These are phyloP conservation scores for Pandion haliaetus DNA, from an alignment of 2,113 vertebrate genomes.

Conservation along the genomic window DNA sequence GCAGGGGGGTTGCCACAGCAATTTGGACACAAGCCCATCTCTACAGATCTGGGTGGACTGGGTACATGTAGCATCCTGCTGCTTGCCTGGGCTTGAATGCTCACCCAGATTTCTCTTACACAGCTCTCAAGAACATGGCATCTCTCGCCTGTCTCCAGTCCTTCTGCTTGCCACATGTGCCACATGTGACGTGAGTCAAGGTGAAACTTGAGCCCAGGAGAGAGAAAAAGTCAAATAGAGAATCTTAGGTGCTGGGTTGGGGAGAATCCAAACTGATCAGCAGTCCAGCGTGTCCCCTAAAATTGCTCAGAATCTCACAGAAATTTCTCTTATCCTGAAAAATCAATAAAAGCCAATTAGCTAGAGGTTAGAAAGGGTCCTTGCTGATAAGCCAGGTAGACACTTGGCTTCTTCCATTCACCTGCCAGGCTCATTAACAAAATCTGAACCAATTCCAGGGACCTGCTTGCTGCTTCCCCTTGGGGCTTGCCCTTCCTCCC, in stretches of 20 bases:
- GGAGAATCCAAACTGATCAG: not conserved
- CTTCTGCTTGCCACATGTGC: not conserved
- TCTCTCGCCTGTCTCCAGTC: not conserved
- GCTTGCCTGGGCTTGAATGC: not conserved
- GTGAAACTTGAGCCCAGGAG: not conserved
- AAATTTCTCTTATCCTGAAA: slow-evolving; percentile 2
- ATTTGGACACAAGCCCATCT: not conserved
- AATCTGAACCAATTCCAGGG: slow-evolving; percentile 19
- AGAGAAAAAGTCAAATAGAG: not conserved
- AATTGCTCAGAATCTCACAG: not conserved
- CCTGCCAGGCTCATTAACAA: slow-evolving; percentile 45
- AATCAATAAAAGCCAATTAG: slow-evolving; percentile 39
- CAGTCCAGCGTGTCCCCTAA: not conserved
- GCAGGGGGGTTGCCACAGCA: not conserved
- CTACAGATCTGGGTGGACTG: not conserved
- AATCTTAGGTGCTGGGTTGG: not conserved
- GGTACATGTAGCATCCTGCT: not conserved
- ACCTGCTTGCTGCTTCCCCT: not conserved
- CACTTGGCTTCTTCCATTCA: slow-evolving; percentile 5
- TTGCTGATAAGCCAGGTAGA: slow-evolving; percentile 20
- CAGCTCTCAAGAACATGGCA: not conserved
- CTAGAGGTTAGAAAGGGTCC: not conserved
- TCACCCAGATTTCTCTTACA: not conserved
- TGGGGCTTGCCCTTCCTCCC: not conserved
- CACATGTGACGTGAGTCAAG: not conserved